Evolutionary conservation across 2,888 invertebrate species (phyloP), one percentile per base, ranked within the genome.

Genomic region (Creontiades dilutus): DNA sequence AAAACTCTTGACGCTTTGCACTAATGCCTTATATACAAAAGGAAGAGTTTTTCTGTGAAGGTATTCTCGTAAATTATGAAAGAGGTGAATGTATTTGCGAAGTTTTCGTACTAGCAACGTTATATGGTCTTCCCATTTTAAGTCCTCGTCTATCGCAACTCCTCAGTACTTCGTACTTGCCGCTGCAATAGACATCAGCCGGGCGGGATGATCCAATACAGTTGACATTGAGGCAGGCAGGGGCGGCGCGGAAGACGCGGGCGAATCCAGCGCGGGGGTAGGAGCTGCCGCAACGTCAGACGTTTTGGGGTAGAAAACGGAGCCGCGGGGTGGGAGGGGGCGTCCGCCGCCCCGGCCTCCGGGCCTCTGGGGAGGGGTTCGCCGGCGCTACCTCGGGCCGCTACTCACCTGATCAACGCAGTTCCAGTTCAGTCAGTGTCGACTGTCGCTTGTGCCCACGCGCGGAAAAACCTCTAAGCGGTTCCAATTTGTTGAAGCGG

Each of bases 401-500:
- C 82, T 14, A 52, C 82, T 52, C 82, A 82, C 48, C 82, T 82
- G 48, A 82, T 52, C 82, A 52, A 52, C 47, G n/a, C 82, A 82
- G 47, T 82, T 82, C 82, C 82, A 82, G 47, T 82, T 82, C 82
- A 82, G 82, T 82, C 82, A 52, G 82, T 82, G 82, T 82, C 82
- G 82, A 82, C 82, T 82, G 82, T 82, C 82, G 82, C 82, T 86
- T 47, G 86, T 86, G 86, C 75, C 86, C 12, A 86, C 86, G 48
- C 86, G 86, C 86, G 86, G 86, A 86, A 75, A 86, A 80, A 46
- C 16, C 80, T 55, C 48, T 12, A 37, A 82, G 52, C 82, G 52
- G 82, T 82, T 82, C 81, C 52, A n/a, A 52, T 52, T 52, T 37
- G 37, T 37, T 37, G 37, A 37, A 37, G 23, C 82, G 82, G 82